Base-by-base conservation (phyloP, 2,888 invertebrate species). In the Dimorphilus gyrociliatus region DNA sequence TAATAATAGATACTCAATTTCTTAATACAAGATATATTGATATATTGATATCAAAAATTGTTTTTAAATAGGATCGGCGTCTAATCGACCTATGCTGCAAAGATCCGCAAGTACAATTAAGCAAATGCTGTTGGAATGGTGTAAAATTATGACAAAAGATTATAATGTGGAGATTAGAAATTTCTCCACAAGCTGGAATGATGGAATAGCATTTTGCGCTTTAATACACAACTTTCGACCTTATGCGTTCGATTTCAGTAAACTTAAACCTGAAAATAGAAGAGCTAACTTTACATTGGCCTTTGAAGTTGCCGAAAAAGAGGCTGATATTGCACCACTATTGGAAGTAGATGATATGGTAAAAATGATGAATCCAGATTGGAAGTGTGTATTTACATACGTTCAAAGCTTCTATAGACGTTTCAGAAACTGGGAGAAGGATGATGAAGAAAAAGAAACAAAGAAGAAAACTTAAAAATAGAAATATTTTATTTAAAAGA, bases 311-410 rank as follows among this genome's bases (percentile, higher is more conserved):
- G 92, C 94, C 53, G 92, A 94, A n/a, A n/a, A n/a, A n/a, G n/a
- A 81, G 71, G 90, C 88, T 60, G 90, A 82, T 66, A 88, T 94
- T 59, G 80, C 81, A 55, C 92, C 94, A 30, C 72, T 97, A 52
- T 73, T 97, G 56, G 94, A 94, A 64, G 88, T 92, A 43, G 92
- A 94, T 57, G 94, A 97, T 68, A 94, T 97, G 94, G 84, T 97
- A 54, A 46, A 53, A 35, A 77, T 81, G 68, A 76, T 80, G 61
- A 81, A 79, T 61, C 94, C 94, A 30, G 94, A 97, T 69, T 94
- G 92, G 92, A 97, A 97, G 69, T 97, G 94, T 67, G 90, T 97
- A 37, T 97, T 94, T 71, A 90, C 90, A 34, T 94, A 94, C 67
- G 90, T 94, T 45, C 94, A 94, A 70, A 78, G 84, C 55, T 81